Percentiles rank a stretch among this genome's conserved stretches.
phyloP scores from a whole-genome alignment of 2,113 vertebrate species.

The Elachura formosa region DNA sequence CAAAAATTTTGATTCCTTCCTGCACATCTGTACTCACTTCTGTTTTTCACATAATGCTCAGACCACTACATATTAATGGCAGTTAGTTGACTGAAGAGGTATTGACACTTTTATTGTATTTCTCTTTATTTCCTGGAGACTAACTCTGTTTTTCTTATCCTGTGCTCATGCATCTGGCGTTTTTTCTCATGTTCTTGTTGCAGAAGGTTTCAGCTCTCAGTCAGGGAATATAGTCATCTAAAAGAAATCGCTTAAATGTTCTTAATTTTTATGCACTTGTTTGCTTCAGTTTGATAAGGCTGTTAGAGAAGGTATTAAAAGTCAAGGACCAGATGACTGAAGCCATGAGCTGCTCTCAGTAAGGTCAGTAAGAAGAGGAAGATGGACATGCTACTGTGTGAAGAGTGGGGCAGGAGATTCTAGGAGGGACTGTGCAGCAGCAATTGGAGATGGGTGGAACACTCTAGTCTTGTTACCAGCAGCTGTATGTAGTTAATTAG shows the following conservation, averaged over 20 bases:
- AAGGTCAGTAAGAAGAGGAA: neutral
- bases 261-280: neutral
- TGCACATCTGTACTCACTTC: neutral
- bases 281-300: neutral
- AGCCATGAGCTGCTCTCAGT: neutral
- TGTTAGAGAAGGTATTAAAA: neutral
- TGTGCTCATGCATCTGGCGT: neutral
- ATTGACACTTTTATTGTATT: neutral
- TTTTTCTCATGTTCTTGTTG: neutral
- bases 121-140: neutral
- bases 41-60: neutral
- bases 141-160: neutral
- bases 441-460: neutral
- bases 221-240: neutral
- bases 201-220: neutral
- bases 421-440: neutral
- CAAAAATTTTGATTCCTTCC: neutral
- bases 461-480: neutral
- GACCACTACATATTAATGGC: neutral
- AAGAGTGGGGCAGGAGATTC: neutral
- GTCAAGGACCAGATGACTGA: neutral
- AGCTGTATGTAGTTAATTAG: slow-evolving; percentile 8
- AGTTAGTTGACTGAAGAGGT: neutral
- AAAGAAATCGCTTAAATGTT: neutral
- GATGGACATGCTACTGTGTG: neutral